Percentiles rank a stretch among this genome's conserved stretches.
phyloP scores from a whole-genome alignment of 2,113 vertebrate species.

The Calypte anna region DNA sequence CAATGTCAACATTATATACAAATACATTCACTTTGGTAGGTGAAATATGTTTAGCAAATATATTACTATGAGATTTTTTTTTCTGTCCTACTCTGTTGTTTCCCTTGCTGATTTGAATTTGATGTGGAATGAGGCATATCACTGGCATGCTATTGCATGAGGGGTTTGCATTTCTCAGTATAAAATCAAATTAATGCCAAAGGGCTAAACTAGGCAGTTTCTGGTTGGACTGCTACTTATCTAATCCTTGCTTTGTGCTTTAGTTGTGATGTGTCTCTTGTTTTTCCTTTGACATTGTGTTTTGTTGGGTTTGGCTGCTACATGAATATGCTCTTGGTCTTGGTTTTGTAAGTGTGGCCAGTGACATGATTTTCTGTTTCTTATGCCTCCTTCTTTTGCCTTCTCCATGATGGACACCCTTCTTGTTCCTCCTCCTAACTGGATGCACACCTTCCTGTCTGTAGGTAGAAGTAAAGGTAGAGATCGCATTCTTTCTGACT shows the following conservation, averaged over 20 bases:
- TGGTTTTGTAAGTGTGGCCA: constrained; percentile 7
- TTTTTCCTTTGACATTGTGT: not conserved
- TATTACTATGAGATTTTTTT: constrained; percentile 34
- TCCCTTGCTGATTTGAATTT: constrained; percentile 43
- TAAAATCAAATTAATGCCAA: constrained; percentile 40
- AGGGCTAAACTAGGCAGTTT: constrained; percentile 34
- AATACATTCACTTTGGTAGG: constrained; percentile 34
- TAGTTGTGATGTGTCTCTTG: not conserved
- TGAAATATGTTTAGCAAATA: constrained; percentile 56
- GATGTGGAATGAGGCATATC: constrained; percentile 38
- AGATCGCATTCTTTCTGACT: constrained; percentile 74
- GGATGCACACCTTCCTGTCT: constrained; percentile 78
- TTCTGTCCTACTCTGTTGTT: constrained; percentile 36
- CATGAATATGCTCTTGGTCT: not conserved
- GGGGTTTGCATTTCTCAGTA: constrained; percentile 40
- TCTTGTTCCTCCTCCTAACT: constrained; percentile 70
- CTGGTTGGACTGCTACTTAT: not conserved
- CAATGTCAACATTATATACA: constrained; percentile 39
- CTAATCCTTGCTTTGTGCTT: constrained; percentile 30
- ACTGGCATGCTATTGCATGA: constrained; percentile 67
- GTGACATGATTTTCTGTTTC: constrained; percentile 63
- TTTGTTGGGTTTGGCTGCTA: not conserved
- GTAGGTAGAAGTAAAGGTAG: constrained; percentile 99
- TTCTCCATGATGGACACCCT: constrained; percentile 73
- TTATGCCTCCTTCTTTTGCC: constrained; percentile 64